These are phyloP conservation scores for Cephus nigrinus DNA, from an alignment of 2,888 invertebrate genomes.

Conservation along the genomic window DNA sequence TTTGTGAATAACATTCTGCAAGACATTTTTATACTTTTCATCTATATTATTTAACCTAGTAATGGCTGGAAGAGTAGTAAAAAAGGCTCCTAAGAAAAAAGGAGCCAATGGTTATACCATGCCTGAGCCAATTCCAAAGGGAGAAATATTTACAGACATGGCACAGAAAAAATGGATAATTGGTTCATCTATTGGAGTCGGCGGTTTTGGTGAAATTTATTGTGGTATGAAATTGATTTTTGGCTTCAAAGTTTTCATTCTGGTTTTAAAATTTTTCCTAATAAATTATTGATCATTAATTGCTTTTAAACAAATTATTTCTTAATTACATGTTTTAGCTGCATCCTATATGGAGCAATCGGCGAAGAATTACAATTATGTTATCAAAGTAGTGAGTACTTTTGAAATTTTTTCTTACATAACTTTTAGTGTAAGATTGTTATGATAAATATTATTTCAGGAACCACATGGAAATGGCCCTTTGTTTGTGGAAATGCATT, in stretches of 20 bases:
- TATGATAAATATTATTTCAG: conserved; percentile 62
- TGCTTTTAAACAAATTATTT: conserved; percentile 7
- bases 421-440: background rate
- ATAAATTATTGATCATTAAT: background rate
- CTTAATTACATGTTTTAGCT: conserved; percentile 49
- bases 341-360: conserved; percentile 67
- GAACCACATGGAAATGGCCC: conserved; percentile 95
- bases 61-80: conserved; percentile 52
- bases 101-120: conserved; percentile 69
- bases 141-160: conserved; percentile 82
- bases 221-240: conserved; percentile 73
- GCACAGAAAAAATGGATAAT: conserved; percentile 86
- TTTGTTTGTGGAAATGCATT: conserved; percentile 93
- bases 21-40: background rate
- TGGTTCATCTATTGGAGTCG: conserved; percentile 88
- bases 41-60: conserved; percentile 28
- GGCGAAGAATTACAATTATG: conserved; percentile 73
- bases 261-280: background rate
- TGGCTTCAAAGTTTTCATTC: background rate
- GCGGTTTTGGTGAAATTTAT: conserved; percentile 96
- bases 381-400: conserved; percentile 82
- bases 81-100: conserved; percentile 60
- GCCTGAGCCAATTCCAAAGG: conserved; percentile 79
- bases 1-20: background rate
- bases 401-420: conserved; percentile 6